A percentile compares a stretch with the other conserved stretches of the same genome.
Evolutionary conservation across 2,797 vertebrate species (phyloP).

Genomic region (Leptoclinus maculatus): DNA sequence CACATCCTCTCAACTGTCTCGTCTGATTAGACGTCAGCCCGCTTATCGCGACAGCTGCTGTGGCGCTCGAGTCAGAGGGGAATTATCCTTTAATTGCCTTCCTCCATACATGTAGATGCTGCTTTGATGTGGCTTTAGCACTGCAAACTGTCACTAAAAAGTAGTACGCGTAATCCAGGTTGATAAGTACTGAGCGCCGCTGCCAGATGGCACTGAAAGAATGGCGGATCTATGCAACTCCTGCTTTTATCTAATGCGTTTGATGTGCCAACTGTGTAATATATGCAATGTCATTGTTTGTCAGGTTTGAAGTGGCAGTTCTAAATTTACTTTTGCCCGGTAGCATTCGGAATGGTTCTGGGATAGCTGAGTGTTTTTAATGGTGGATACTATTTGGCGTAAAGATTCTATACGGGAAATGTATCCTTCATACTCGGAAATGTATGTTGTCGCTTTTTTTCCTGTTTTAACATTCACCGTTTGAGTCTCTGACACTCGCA

Average conservation of each 20-base stretch:
- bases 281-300: conserved; percentile 65
- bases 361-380: background rate
- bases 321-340: conserved; percentile 43
- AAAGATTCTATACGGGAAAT: conserved; percentile 11
- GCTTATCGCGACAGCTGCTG: conserved; percentile 65
- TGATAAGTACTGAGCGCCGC: conserved; percentile 55
- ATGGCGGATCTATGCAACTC: conserved; percentile 43
- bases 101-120: conserved; percentile 46
- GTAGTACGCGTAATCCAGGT: conserved; percentile 57
- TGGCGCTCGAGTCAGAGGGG: conserved; percentile 46
- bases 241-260: conserved; percentile 57
- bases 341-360: conserved; percentile 1
- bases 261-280: conserved; percentile 58
- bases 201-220: conserved; percentile 60
- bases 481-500: conserved; percentile 9
- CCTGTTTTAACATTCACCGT: conserved; percentile 24
- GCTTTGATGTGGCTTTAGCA: conserved; percentile 68
- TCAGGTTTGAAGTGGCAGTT: conserved; percentile 46
- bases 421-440: conserved; percentile 8
- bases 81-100: conserved; percentile 71
- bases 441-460: conserved; percentile 23
- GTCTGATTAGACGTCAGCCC: conserved; percentile 55
- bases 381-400: background rate
- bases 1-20: conserved; percentile 49
- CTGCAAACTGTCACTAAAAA: conserved; percentile 62